phyloP scores from a whole-genome alignment of 2,113 vertebrate species.

The Isichthys henryi region DNA sequence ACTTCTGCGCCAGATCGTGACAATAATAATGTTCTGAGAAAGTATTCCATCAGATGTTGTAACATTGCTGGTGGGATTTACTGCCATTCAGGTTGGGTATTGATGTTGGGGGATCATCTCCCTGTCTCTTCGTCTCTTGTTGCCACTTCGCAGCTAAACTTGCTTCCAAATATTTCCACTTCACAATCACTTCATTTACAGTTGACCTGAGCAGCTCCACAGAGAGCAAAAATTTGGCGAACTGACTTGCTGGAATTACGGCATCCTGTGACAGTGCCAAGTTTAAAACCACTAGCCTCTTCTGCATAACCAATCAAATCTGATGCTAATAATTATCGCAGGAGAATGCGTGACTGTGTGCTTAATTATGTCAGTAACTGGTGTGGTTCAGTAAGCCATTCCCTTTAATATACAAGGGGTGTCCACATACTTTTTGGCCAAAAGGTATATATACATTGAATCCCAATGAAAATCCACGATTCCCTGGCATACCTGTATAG shows the following conservation, averaged over 20 bases:
- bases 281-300: background rate
- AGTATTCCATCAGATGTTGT: background rate
- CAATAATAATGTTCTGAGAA: background rate
- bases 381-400: background rate
- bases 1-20: too few relatives aligned
- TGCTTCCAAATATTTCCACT: background rate
- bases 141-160: background rate
- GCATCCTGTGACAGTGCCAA: background rate
- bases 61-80: background rate
- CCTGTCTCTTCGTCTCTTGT: background rate
- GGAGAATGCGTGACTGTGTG: background rate
- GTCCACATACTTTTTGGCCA: background rate
- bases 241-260: background rate
- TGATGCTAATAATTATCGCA: background rate
- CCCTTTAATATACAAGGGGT: background rate
- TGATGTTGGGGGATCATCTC: background rate
- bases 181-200: background rate
- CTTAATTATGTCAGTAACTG: background rate
- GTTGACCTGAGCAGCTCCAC: background rate
- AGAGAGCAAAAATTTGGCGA: background rate
- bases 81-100: background rate
- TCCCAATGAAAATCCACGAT: background rate
- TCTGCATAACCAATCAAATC: background rate
- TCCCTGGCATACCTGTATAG: constrained; percentile 77
- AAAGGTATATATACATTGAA: background rate